Base-by-base conservation (phyloP, 2,888 invertebrate genomes). In the Scaptodrosophila latifasciaeformis region DNA sequence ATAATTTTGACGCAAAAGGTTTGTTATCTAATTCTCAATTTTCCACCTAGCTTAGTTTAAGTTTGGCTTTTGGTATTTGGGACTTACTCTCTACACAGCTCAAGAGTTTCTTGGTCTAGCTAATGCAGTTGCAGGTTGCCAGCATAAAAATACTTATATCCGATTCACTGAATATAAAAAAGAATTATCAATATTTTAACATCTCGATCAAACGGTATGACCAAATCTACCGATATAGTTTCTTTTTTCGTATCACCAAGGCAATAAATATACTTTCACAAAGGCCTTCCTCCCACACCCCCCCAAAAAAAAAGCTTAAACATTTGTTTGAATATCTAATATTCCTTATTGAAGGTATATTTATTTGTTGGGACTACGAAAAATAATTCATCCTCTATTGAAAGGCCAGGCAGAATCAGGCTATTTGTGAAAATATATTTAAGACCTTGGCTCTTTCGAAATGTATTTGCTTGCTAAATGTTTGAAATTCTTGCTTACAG, bases 1-100 rank as follows among this genome's bases (percentile, higher is more conserved):
- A 92, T 97, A 82, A 95, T 98, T 83, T 89, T 98, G 67, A 92
- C 94, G 56, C 93, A 96, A 86, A 96, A 95, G 92, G 96, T 94
- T 89, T 87, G 64, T 58, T 53, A 4, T 5, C 7, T 24, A 7
- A 24, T 24, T 24, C 4, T 24, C 4, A 24, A 7, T 17, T 17
- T 17, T 37, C 37, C n/a, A 13, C 34, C 34, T 10, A 13, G 34
- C 15, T 12, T 13, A 17, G 15, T 3, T 37, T 1, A 37, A 9
- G 15, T 18, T 6, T 37, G 17, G 37, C 17, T 10, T 30, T 34
- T 13, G 7, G 7, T 13, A 34, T 34, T 34, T 10, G n/a, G n/a
- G 12, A 34, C 5, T 6, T 2, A 12, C 30, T 34, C 15, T 17
- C 15, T 17, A 3, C 57, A 59, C 74, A 76, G 75, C 80, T 76